Evolutionary conservation across 2,797 vertebrate species (phyloP).

Genomic region (Sebastes cheni): DNA sequence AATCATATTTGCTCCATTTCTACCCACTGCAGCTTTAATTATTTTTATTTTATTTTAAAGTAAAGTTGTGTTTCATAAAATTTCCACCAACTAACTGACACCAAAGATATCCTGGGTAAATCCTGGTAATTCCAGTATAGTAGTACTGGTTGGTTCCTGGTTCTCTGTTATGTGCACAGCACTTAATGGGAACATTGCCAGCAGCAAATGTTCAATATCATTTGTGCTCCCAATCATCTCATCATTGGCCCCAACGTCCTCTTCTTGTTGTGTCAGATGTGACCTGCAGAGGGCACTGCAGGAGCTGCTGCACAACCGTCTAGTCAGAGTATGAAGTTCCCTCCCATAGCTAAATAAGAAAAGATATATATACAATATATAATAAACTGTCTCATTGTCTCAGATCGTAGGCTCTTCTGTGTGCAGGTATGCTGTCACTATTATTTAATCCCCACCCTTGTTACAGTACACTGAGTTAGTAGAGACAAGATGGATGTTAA

Average conservation of each 20-base stretch:
- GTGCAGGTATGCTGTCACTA: background rate
- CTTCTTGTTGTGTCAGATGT: background rate
- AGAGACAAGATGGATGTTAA: background rate
- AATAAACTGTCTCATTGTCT: background rate
- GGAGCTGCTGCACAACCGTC: slow-evolving; percentile 6
- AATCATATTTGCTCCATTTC: no score
- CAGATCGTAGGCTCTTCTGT: background rate
- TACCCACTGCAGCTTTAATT: no score
- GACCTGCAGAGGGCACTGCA: slow-evolving; percentile 51
- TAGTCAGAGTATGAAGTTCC: background rate
- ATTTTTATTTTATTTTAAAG: no score
- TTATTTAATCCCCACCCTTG: background rate
- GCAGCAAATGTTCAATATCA: background rate
- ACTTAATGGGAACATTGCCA: no score
- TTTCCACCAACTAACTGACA: no score
- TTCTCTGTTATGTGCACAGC: no score
- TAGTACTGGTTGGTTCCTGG: no score
- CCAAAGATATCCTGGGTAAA: no score
- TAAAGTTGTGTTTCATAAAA: no score
- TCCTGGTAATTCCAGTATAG: no score
- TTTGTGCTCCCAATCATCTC: background rate
- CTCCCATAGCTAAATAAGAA: background rate
- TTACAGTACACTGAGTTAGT: background rate
- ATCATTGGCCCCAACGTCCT: background rate
- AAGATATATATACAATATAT: background rate